These are phyloP conservation scores for Hoplodrina blanda DNA, from an alignment of 2,888 invertebrate species.

Conservation along the genomic window DNA sequence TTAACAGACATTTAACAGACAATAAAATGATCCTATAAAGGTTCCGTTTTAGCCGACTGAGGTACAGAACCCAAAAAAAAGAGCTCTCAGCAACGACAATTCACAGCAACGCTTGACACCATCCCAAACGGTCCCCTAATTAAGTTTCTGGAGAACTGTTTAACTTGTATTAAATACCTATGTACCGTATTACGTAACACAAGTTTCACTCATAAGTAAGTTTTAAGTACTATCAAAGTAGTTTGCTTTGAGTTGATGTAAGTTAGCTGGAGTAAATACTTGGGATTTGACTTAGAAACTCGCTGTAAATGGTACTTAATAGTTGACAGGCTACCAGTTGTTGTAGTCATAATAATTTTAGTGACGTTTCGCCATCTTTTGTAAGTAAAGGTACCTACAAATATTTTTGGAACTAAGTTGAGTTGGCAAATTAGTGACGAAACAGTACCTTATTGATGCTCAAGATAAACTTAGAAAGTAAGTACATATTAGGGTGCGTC, in stretches of 20 bases:
- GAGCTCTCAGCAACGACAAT: too few species aligned
- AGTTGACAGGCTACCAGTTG: not conserved
- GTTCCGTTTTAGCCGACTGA: too few species aligned
- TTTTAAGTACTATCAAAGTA: slow-evolving; percentile 63
- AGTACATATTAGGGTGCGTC: too few species aligned
- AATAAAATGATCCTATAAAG: too few species aligned
- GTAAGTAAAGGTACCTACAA: too few species aligned
- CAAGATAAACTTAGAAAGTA: too few species aligned
- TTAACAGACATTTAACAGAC: too few species aligned
- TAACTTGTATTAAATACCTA: slow-evolving; percentile 61
- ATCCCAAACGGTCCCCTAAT: slow-evolving; percentile 29
- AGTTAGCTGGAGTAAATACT: slow-evolving; percentile 59
- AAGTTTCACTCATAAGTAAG: slow-evolving; percentile 50
- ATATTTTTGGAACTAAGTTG: too few species aligned
- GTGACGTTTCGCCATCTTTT: not conserved
- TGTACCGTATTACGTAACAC: slow-evolving; percentile 41
- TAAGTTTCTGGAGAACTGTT: slow-evolving; percentile 52
- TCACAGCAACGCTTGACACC: not conserved
- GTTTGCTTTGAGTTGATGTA: slow-evolving; percentile 53
- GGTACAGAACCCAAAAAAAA: too few species aligned
- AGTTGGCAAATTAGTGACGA: too few species aligned
- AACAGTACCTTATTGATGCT: too few species aligned
- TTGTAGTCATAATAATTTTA: not conserved
- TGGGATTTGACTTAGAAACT: slow-evolving; percentile 49
- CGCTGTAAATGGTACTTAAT: slow-evolving; percentile 27